Conservation (phyloP, 2,888 invertebrate genomes). For the Zonitis immaculata region DNA sequence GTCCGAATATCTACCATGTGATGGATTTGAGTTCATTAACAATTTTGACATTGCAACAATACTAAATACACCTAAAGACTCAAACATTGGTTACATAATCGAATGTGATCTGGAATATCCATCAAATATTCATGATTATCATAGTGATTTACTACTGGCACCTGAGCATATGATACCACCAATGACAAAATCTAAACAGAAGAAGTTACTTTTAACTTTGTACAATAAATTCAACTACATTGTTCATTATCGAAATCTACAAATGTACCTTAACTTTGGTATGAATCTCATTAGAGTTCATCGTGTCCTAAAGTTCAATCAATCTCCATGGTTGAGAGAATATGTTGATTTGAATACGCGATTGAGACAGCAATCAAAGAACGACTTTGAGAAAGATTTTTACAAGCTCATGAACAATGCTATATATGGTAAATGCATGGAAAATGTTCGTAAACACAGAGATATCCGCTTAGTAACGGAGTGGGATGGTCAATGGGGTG, state of each 20-base stretch:
- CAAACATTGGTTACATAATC: slow-evolving; percentile 33
- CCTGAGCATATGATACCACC: slow-evolving; percentile 1
- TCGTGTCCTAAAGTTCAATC: neutral
- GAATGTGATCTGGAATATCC: slow-evolving; percentile 32
- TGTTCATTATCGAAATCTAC: slow-evolving; percentile 1
- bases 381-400: too few relatives aligned
- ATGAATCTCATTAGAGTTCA: neutral
- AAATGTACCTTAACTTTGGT: slow-evolving; percentile 1
- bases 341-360: slow-evolving; percentile 3
- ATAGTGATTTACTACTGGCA: slow-evolving; percentile 9
- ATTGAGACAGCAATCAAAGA: neutral
- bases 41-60: neutral
- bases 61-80: neutral
- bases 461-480: too few relatives aligned
- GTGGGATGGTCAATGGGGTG: too few relatives aligned
- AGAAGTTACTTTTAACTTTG: too few relatives aligned
- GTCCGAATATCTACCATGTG: slow-evolving; percentile 29
- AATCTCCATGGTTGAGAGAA: neutral
- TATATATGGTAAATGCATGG: too few relatives aligned
- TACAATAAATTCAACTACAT: neutral
- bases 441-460: too few relatives aligned
- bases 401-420: too few relatives aligned
- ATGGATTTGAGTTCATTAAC: slow-evolving; percentile 28
- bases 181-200: neutral
- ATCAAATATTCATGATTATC: slow-evolving; percentile 32